Evolutionary conservation across 2,113 vertebrate genomes (phyloP), one percentile per base, ranked within the genome.

Genomic region (Pterocles burchelli): DNA sequence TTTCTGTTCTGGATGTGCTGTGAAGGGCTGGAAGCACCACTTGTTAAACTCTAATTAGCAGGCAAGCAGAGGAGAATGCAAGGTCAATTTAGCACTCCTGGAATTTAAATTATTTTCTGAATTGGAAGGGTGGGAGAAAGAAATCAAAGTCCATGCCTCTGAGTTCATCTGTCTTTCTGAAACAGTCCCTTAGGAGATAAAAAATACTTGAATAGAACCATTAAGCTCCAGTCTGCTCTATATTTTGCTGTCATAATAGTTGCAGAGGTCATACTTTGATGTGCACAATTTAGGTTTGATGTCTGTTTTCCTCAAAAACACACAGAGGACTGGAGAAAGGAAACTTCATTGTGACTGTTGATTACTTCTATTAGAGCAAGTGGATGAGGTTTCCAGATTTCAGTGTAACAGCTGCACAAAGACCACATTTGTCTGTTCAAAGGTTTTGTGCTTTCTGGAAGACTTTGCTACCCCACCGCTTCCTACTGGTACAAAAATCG

Each of bases 11-110:
- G 90, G 74, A 57, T 72, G 68, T 62, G 25, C 55, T 77, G 8
- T 5, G 15, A 80, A 83, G 51, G 67, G 72, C 78, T 58, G 11
- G 68, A 74, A 88, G n/a, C 28, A n/a, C 43, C 75, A 55, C 57
- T 96, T 70, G 95, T 92, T 97, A 93, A 85, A 97, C 66, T 74
- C 80, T 65, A 94, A 91, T 97, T 96, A 94, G 51, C 43, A 55
- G 48, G 31, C 74, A 85, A 92, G 58, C 80, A 90, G 90, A 97
- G 95, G 92, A 71, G 90, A 84, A 45, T 41, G 61, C 93, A 96
- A 93, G 96, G 91, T 78, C 93, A 87, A 63, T 82, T 83, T 93
- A 51, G 51, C 79, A 68, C 48, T 83, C 26, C 17, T 67, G 28
- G 88, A 92, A 85, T 93, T 92, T 57, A 79, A 94, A 67, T 76